A percentile compares a stretch with the other conserved stretches of the same genome.
Evolutionary conservation across 92 coral and sea anemone genomes (phyloP).

Genomic region (Siderastrea radians): DNA sequence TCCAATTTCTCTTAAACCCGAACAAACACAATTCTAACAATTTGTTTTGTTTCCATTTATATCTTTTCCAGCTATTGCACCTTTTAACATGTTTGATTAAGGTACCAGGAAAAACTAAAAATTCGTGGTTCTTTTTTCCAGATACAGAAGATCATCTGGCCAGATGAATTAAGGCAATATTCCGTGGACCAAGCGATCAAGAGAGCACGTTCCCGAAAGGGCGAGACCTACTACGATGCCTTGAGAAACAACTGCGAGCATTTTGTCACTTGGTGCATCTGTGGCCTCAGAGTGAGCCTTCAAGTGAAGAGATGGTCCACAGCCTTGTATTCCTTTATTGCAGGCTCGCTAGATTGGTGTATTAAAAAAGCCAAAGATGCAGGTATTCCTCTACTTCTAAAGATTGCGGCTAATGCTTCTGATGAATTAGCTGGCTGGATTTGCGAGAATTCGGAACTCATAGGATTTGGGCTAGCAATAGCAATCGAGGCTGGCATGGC

Average conservation of each 20-base stretch:
- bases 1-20: too few species aligned
- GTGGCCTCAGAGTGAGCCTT: not conserved
- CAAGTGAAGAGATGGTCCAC: not conserved
- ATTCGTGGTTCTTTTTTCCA: not conserved
- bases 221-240: not conserved
- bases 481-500: not conserved
- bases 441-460: not conserved
- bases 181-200: slow-evolving; percentile 2
- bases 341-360: not conserved
- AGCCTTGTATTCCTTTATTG: not conserved
- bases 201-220: not conserved
- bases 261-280: slow-evolving; percentile 29
- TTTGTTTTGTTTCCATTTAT: too few species aligned
- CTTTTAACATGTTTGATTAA: too few species aligned
- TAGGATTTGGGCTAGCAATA: not conserved
- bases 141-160: slow-evolving; percentile 9
- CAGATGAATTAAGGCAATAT: not conserved
- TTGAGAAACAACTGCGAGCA: slow-evolving; percentile 23
- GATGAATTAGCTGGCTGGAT: not conserved
- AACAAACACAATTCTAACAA: too few species aligned
- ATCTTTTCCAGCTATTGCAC: too few species aligned
- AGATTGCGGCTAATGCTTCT: not conserved
- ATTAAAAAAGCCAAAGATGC: not conserved
- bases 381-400: not conserved
- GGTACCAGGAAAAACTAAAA: too few species aligned